These are phyloP conservation scores for Tuta absoluta DNA, from an alignment of 2,888 invertebrate species.

Conservation along the genomic window DNA sequence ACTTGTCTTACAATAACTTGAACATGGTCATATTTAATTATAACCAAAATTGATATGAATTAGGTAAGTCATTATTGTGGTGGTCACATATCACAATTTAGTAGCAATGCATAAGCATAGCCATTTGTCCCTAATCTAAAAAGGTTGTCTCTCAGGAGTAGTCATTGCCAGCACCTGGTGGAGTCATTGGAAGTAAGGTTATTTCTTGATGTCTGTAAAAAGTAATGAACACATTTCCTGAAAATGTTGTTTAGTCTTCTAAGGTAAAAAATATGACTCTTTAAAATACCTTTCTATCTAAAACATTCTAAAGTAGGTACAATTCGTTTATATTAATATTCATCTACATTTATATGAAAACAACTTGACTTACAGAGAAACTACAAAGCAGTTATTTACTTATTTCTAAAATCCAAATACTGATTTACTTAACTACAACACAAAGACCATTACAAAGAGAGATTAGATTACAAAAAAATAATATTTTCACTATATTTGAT, in stretches of 20 bases:
- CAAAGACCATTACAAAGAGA: too few relatives aligned
- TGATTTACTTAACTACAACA: too few relatives aligned
- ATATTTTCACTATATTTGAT: too few relatives aligned
- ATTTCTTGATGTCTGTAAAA: slow-evolving; percentile 68
- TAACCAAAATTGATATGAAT: not conserved
- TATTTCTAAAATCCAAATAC: too few relatives aligned
- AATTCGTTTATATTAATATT: too few relatives aligned
- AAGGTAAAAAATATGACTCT: too few relatives aligned
- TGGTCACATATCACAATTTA: slow-evolving; percentile 3
- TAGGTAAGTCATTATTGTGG: not conserved
- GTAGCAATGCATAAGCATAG: slow-evolving; percentile 1
- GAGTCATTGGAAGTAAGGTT: slow-evolving; percentile 50
- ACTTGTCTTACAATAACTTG: not conserved
- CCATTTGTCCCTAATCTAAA: slow-evolving; percentile 19
- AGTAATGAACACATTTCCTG: not conserved
- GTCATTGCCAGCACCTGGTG: slow-evolving; percentile 53
- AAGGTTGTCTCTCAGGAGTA: slow-evolving; percentile 50
- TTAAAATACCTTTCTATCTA: too few relatives aligned
- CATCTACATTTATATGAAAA: too few relatives aligned
- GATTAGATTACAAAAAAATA: too few relatives aligned
- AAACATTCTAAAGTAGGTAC: too few relatives aligned
- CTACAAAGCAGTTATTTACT: too few relatives aligned
- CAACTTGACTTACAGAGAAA: too few relatives aligned
- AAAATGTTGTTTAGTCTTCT: not conserved
- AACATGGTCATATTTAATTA: not conserved